Conservation (phyloP, 2,888 invertebrate species). For the Thysanoteuthis rhombus region DNA sequence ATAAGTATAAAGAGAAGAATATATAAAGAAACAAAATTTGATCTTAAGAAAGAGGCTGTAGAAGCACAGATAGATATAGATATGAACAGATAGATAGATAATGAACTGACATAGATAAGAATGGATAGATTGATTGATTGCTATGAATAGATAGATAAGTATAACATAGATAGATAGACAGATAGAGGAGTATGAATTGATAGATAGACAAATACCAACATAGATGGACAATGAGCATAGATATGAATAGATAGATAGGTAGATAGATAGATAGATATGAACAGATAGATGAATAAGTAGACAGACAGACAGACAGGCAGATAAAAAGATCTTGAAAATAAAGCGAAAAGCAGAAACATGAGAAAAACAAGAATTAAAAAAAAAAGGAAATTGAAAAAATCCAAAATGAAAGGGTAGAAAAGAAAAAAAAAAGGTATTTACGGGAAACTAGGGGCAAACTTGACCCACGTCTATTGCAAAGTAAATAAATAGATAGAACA, state of each 20-base stretch:
- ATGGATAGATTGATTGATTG: not conserved
- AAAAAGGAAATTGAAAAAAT: too few relatives aligned
- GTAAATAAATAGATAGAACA: slow-evolving; percentile 12
- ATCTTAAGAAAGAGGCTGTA: too few relatives aligned
- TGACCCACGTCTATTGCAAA: not conserved
- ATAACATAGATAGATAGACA: not conserved
- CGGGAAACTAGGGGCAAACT: not conserved
- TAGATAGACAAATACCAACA: not conserved
- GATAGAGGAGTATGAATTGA: not conserved
- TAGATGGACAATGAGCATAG: not conserved
- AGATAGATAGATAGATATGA: not conserved
- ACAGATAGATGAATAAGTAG: not conserved
- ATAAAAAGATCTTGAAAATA: not conserved
- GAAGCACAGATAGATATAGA: not conserved
- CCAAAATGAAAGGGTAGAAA: too few relatives aligned
- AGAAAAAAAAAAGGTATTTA: not conserved
- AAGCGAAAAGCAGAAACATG: not conserved
- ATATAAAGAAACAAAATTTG: too few relatives aligned
- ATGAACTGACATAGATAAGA: not conserved
- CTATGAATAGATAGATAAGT: too few relatives aligned
- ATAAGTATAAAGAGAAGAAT: too few relatives aligned
- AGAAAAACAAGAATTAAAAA: not conserved
- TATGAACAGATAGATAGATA: not conserved
- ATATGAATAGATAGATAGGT: not conserved
- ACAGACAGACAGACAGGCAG: not conserved